These are phyloP conservation scores for Stomatorhinus walkeri DNA, from an alignment of 2,797 vertebrate species.

Conservation along the genomic window DNA sequence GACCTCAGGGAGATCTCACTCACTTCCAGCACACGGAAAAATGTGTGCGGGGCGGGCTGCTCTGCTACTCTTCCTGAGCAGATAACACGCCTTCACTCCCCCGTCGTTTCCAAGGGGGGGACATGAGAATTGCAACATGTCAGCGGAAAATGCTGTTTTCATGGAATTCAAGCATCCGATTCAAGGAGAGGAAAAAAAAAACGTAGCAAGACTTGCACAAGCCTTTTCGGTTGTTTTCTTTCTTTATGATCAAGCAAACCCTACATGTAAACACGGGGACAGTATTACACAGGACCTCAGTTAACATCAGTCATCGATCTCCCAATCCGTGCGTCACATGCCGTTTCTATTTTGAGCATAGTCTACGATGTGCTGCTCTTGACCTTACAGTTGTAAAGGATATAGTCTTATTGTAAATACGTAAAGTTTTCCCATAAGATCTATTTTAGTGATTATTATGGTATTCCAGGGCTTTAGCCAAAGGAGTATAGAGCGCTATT, in stretches of 20 bases:
- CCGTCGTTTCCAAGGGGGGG: not conserved
- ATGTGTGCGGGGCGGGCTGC: not conserved
- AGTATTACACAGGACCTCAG: conserved; percentile 59
- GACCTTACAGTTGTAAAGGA: conserved; percentile 51
- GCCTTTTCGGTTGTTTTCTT: conserved; percentile 24
- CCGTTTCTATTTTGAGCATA: conserved; percentile 34
- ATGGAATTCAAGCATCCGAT: not conserved
- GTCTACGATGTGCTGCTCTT: conserved; percentile 64
- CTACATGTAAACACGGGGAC: conserved; percentile 59
- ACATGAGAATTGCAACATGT: not conserved
- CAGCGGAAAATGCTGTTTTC: not conserved
- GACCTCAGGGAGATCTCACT: conserved; percentile 41
- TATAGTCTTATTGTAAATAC: conserved; percentile 46
- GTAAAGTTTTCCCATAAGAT: conserved; percentile 56
- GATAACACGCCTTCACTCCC: not conserved
- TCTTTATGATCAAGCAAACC: conserved; percentile 44
- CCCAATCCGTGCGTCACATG: conserved; percentile 34
- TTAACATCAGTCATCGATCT: conserved; percentile 43
- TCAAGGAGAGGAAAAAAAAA: not conserved
- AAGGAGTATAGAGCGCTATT: conserved; percentile 51
- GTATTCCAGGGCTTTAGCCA: conserved; percentile 63
- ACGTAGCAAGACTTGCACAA: conserved; percentile 53
- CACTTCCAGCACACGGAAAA: conserved; percentile 2
- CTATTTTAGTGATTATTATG: conserved; percentile 73
- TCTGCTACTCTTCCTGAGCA: not conserved